Percentiles rank a stretch among this genome's conserved stretches.
These are phyloP conservation scores for Smittia aterrima DNA, from an alignment of 2,888 invertebrate genomes.

Conservation along the genomic window DNA sequence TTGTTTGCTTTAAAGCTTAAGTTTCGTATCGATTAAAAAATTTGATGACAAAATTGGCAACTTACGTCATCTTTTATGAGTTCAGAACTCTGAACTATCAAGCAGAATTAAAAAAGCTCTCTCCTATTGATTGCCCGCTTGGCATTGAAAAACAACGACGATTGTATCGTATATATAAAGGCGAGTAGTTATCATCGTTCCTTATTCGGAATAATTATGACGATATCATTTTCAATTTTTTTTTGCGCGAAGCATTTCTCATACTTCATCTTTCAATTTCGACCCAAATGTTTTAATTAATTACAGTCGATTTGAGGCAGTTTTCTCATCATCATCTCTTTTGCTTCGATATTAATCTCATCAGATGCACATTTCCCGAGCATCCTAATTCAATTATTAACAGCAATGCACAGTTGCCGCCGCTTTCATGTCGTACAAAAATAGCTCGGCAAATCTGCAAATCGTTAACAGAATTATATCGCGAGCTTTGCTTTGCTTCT, in stretches of 20 bases:
- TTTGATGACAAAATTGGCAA: conserved; percentile 32
- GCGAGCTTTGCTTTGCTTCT: conserved; percentile 18
- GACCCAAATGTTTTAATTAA: conserved; percentile 29
- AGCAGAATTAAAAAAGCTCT: too few relatives aligned
- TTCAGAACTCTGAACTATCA: conserved; percentile 22
- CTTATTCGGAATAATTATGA: conserved; percentile 40
- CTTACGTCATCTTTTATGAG: conserved; percentile 22
- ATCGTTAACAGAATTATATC: conserved; percentile 13
- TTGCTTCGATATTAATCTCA: conserved; percentile 29
- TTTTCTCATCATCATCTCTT: background rate
- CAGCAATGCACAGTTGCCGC: background rate
- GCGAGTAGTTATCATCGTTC: background rate
- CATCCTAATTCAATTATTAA: conserved; percentile 16
- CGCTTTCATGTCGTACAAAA: conserved; percentile 11
- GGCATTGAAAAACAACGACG: background rate
- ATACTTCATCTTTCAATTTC: background rate
- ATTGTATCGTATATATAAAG: background rate
- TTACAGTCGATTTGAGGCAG: conserved; percentile 23
- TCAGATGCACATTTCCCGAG: background rate
- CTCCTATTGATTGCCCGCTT: background rate
- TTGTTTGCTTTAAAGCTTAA: too few relatives aligned
- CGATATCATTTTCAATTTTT: conserved; percentile 11
- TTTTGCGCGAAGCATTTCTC: background rate
- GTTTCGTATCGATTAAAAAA: conserved; percentile 37
- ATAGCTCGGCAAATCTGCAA: conserved; percentile 20